phyloP scores from a whole-genome alignment of 2,113 vertebrate species.

The Oxyruncus cristatus region DNA sequence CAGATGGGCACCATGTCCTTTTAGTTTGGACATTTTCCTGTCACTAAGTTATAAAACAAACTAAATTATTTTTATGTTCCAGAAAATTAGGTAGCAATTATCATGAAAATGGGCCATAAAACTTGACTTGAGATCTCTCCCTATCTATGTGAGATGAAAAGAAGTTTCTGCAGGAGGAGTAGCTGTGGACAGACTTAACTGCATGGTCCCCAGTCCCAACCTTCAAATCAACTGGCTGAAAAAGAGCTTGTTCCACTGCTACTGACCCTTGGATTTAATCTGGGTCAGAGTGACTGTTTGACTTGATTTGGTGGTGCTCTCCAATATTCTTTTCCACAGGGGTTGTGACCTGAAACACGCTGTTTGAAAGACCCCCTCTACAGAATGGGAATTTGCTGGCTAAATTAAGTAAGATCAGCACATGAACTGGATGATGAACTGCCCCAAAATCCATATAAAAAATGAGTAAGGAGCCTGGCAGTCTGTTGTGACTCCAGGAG shows the following conservation, averaged over 20 bases:
- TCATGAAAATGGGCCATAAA: slow-evolving; percentile 51
- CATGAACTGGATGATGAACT: neutral
- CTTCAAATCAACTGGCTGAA: neutral
- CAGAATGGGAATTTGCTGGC: neutral
- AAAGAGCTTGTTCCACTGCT: neutral
- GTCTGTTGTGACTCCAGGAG: neutral
- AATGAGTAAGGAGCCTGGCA: neutral
- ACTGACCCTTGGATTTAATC: neutral
- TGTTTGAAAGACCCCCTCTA: neutral
- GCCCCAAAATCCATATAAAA: neutral
- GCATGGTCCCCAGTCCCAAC: neutral
- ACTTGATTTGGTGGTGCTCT: neutral
- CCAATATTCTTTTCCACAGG: neutral
- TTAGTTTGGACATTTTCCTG: slow-evolving; percentile 26
- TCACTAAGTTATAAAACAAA: slow-evolving; percentile 53
- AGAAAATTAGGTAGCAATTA: slow-evolving; percentile 60
- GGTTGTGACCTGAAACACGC: neutral
- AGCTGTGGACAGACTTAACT: neutral
- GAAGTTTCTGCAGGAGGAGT: neutral
- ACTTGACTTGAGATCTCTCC: slow-evolving; percentile 4
- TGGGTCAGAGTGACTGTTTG: neutral
- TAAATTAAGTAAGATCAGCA: neutral
- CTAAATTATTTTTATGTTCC: slow-evolving; percentile 50
- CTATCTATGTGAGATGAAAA: neutral
- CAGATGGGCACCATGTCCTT: slow-evolving; percentile 43